Evolutionary conservation across 1,140 invertebrate genomes (phyloP), one percentile per base, ranked within the genome.

Genomic region (Euwallacea fornicatus): DNA sequence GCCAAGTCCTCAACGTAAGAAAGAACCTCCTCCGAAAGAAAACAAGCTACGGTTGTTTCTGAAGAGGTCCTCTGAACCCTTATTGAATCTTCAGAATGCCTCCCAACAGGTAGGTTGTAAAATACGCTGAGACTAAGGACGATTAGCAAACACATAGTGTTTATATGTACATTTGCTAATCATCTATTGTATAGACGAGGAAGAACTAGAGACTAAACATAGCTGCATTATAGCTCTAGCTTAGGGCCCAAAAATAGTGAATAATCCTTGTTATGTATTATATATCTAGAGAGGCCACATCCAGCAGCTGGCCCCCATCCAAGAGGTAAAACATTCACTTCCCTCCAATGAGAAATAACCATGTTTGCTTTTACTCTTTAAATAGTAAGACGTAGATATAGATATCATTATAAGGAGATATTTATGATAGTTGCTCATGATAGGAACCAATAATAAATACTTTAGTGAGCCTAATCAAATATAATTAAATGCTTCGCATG

Each of bases 61-160:
- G 63, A 97, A 97, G 78, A 85, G 95, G 78, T 95, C 93, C 75
- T 95, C 93, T 16, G 95, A 97, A 81, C 94, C 95, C 0, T 83
- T 96, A 44, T 83, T 97, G 13, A 96, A 96, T 82, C 85, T 96
- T 15, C 93, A 95, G 81, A 94, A 93, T 79, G 88, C 91, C 0
- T 89, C 91, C 59, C 89, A 92, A 84, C 91, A 93, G 90, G 91
- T 93, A 88, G 84, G 78, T 73, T 33, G 13, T 1, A 50, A 50
- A 50, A 10, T 50, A 50, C 2, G 6, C 6, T 13, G 46, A 11
- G 13, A 50, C 13, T 50, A 50, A 11, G 46, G 13, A 50, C 6
- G 46, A 50, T 13, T 50, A 50, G 9, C 46, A 50, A 50, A 58
- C n/a, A 15, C n/a, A n/a, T 13, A 16, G 6, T 50, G 1, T 33